Evolutionary conservation across 2,797 vertebrate species (phyloP).

Genomic region (Phrynocephalus vlangalii): DNA sequence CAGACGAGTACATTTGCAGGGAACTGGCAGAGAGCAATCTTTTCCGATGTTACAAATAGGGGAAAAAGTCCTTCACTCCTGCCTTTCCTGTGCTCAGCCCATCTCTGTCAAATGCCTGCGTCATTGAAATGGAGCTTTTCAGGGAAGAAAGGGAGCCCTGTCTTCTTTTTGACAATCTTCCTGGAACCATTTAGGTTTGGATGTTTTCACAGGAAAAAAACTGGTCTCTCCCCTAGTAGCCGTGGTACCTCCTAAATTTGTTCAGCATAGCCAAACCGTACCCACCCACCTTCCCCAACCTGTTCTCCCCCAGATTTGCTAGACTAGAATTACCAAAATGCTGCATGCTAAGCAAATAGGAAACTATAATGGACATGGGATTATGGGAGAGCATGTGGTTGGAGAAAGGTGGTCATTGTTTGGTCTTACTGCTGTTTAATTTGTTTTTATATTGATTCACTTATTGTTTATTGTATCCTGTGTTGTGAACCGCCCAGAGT

Average conservation of each 20-base stretch:
- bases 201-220: background rate
- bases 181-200: background rate
- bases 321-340: too few relatives aligned
- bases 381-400: too few relatives aligned
- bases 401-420: too few relatives aligned
- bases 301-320: too few relatives aligned
- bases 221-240: background rate
- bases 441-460: too few relatives aligned
- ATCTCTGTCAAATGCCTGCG: background rate
- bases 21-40: conserved; percentile 2
- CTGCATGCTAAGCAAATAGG: too few relatives aligned
- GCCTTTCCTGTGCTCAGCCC: background rate
- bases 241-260: background rate
- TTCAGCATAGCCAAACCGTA: background rate
- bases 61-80: background rate
- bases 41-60: background rate
- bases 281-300: too few relatives aligned
- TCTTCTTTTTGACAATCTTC: background rate
- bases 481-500: too few relatives aligned
- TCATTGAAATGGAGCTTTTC: background rate
- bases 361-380: too few relatives aligned
- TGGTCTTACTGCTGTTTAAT: too few relatives aligned
- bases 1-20: background rate
- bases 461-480: too few relatives aligned
- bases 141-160: conserved; percentile 7